phyloP scores from a whole-genome alignment of 2,888 invertebrate species.

The Hyalella azteca region DNA sequence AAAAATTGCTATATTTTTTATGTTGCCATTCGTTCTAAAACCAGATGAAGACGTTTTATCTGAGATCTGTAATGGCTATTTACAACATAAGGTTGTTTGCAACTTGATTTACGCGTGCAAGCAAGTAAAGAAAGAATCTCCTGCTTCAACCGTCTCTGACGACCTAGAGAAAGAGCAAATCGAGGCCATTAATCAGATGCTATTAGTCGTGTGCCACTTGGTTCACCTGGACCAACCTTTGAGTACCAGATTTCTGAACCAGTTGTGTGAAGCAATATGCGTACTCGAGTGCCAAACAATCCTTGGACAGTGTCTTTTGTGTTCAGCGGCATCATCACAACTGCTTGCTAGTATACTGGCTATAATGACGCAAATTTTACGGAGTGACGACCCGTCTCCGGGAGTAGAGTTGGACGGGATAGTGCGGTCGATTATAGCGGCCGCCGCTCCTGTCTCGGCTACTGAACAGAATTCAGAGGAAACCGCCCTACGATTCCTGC shows the following conservation, averaged over 20 bases:
- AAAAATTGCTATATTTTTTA: conserved; percentile 48
- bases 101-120: conserved; percentile 54
- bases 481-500: conserved; percentile 10
- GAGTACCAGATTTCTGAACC: conserved; percentile 44
- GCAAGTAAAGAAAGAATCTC: conserved; percentile 42
- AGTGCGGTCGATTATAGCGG: background rate
- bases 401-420: background rate
- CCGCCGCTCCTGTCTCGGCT: background rate
- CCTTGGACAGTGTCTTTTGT: conserved; percentile 17
- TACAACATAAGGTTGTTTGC: conserved; percentile 53
- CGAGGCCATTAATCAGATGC: conserved; percentile 49
- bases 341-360: conserved; percentile 50
- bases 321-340: conserved; percentile 26
- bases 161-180: conserved; percentile 50
- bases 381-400: background rate
- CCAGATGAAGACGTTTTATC: conserved; percentile 39
- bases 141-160: background rate
- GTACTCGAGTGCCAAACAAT: conserved; percentile 48
- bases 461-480: background rate
- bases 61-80: conserved; percentile 48
- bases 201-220: conserved; percentile 47
- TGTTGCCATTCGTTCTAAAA: conserved; percentile 54
- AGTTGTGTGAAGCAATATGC: conserved; percentile 54
- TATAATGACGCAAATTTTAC: conserved; percentile 44
- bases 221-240: conserved; percentile 41